These are phyloP conservation scores for Dinoponera quadriceps DNA, from an alignment of 1,140 invertebrate species.

Conservation along the genomic window DNA sequence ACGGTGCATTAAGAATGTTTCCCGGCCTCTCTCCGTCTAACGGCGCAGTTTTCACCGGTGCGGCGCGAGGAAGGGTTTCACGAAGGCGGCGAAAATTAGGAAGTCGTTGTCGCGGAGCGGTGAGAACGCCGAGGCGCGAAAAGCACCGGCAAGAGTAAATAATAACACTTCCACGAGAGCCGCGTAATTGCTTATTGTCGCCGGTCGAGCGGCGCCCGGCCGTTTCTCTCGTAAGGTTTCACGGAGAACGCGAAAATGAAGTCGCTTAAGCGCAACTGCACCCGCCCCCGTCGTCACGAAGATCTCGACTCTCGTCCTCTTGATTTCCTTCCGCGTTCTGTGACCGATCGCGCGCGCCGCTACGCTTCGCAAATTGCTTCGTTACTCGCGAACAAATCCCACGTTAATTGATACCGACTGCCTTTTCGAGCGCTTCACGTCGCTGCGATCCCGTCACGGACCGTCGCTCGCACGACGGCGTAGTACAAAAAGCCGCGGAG, in stretches of 20 bases:
- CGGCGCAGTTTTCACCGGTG: not conserved
- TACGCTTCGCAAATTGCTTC: slow-evolving; percentile 68
- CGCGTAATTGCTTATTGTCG: slow-evolving; percentile 69
- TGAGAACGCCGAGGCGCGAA: slow-evolving; percentile 23
- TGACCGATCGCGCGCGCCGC: slow-evolving; percentile 36
- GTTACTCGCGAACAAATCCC: slow-evolving; percentile 67
- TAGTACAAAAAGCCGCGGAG: slow-evolving; percentile 22
- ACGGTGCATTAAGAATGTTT: not conserved
- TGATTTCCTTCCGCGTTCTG: slow-evolving; percentile 47
- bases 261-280: slow-evolving; percentile 45
- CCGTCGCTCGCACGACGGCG: slow-evolving; percentile 19
- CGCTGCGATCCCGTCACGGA: slow-evolving; percentile 11
- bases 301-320: slow-evolving; percentile 54
- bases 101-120: slow-evolving; percentile 19
- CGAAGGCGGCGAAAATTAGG: slow-evolving; percentile 50
- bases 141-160: slow-evolving; percentile 55
- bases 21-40: not conserved
- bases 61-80: no score
- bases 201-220: slow-evolving; percentile 41
- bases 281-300: slow-evolving; percentile 36
- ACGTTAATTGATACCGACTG: slow-evolving; percentile 66
- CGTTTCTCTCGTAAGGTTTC: slow-evolving; percentile 68
- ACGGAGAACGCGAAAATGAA: slow-evolving; percentile 64
- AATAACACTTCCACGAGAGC: slow-evolving; percentile 49
- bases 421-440: slow-evolving; percentile 32